Conservation (phyloP, 2,113 vertebrate genomes). For the Chionis minor region DNA sequence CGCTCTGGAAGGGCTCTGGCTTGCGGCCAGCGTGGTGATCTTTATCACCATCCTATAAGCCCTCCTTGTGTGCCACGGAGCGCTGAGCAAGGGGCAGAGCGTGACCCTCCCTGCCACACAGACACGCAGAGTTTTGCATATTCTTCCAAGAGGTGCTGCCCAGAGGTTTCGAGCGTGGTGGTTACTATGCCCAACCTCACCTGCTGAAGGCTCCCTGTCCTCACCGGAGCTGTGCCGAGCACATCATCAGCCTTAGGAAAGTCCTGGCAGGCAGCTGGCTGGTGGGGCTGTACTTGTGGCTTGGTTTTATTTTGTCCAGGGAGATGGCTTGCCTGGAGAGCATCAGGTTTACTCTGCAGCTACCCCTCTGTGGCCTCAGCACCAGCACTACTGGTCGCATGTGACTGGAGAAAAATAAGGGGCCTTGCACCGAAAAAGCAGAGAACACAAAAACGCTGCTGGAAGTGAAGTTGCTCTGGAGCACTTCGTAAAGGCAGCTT, state of each 20-base stretch:
- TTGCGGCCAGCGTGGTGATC: rapidly evolving
- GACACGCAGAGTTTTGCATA: rapidly evolving
- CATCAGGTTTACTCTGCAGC: not conserved
- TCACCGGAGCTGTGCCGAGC: not conserved
- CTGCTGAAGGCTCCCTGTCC: not conserved
- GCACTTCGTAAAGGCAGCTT: not conserved
- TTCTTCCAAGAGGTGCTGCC: not conserved
- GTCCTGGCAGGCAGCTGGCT: not conserved
- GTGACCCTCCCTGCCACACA: not conserved
- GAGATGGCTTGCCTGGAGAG: not conserved
- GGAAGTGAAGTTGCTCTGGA: not conserved
- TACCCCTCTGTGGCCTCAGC: not conserved
- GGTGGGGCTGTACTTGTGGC: not conserved
- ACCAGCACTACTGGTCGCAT: rapidly evolving
- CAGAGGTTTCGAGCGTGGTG: not conserved
- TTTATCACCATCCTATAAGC: not conserved
- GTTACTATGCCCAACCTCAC: not conserved
- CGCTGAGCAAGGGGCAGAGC: not conserved
- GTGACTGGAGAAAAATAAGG: not conserved
- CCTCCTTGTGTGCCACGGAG: not conserved
- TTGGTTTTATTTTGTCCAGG: not conserved
- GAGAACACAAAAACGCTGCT: not conserved
- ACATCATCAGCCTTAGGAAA: too few relatives aligned
- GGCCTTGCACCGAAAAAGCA: not conserved
- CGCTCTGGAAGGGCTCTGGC: not conserved